Base-by-base conservation (phyloP, 1,140 invertebrate species). In the Drosophila asahinai region DNA sequence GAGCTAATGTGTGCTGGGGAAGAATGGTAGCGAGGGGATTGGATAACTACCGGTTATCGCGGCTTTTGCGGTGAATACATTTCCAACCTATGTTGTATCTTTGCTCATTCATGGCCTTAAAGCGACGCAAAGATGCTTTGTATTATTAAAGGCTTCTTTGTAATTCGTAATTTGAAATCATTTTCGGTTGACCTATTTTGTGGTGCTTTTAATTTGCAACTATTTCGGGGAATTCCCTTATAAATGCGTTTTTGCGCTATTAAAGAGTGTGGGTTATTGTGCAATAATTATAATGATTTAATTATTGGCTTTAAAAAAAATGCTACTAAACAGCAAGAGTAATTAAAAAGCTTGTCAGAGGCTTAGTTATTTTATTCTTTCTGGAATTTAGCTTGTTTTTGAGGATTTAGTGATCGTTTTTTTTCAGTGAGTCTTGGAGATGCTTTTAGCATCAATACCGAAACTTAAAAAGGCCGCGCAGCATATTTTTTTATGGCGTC, bases 21-120 rank as follows among this genome's bases (percentile, higher is more conserved):
- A 12, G 12, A 25, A 42, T 30, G 43, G 19, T 38, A 17, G 55
- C 33, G 14, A 22, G 48, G 61, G 68, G 51, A 17, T n/a, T 49
- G 33, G 40, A 33, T 51, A 48, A 63, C 61, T 66, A 80, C 81
- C 81, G 76, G 81, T 83, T 83, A 83, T 83, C 71, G 72, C 42
- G 40, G 40, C 17, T 68, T 79, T 72, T 55, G 57, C 70, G 61
- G 59, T 27, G 17, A 68, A 77, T 42, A 57, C 7, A 51, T 58
- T 70, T 43, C 52, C 62, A 43, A 42, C 11, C 30, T 15, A 25
- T 47, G 19, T 52, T 58, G 36, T 47, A 55, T 12, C 49, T 55
- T 15, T 14, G 36, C 14, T 22, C 22, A 59, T 36, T 38, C 43
- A 42, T 27, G 48, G 33, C 19, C 33, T 33, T 40, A 49, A 25